phyloP scores from a whole-genome alignment of 2,888 invertebrate genomes.

The Deilephila porcellus region DNA sequence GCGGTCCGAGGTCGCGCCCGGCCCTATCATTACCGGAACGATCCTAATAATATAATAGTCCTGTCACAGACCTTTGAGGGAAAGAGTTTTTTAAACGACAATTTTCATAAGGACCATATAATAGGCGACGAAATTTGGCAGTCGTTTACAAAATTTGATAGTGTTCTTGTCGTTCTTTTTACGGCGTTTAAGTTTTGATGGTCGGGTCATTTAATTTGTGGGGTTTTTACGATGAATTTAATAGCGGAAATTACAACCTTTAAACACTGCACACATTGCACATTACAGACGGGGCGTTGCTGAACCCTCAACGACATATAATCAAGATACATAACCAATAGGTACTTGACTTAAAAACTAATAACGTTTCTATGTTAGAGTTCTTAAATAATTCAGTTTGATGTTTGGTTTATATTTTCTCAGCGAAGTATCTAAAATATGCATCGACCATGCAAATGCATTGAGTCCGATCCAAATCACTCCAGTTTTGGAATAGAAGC shows the following conservation, averaged over 20 bases:
- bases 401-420: constrained; percentile 27
- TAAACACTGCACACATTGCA: background rate
- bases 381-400: background rate
- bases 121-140: constrained; percentile 75
- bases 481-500: constrained; percentile 1
- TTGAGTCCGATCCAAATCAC: constrained; percentile 27
- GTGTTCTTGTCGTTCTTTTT: constrained; percentile 60
- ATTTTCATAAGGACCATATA: constrained; percentile 70
- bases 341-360: constrained; percentile 5
- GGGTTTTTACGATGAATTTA: constrained; percentile 42
- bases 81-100: constrained; percentile 76
- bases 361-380: background rate
- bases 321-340: background rate
- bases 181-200: constrained; percentile 52
- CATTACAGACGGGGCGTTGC: background rate
- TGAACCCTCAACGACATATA: background rate
- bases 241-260: constrained; percentile 50
- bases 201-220: constrained; percentile 51
- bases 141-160: constrained; percentile 70
- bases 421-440: constrained; percentile 14
- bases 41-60: constrained; percentile 84
- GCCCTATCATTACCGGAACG: constrained; percentile 82
- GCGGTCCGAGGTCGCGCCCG: constrained; percentile 53
- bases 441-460: constrained; percentile 30
- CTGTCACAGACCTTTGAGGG: constrained; percentile 78